Conservation (phyloP, 2,113 vertebrate species). For the Rattus rattus region DNA sequence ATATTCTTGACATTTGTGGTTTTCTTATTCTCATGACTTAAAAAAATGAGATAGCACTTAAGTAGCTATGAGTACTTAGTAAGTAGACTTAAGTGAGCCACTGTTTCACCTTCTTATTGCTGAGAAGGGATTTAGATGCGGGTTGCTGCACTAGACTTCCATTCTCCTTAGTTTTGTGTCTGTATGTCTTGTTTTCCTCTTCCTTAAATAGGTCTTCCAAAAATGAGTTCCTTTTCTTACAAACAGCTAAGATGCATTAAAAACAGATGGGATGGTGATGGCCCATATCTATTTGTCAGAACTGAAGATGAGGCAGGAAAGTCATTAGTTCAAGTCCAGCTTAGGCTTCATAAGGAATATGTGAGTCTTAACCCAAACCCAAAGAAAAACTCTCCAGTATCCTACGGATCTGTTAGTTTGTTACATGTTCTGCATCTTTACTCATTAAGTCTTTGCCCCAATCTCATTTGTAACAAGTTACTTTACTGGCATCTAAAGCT, state of each 20-base stretch:
- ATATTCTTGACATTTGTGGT: not conserved
- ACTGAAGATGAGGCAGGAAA: not conserved
- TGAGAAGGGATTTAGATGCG: not conserved
- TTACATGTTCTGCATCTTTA: not conserved
- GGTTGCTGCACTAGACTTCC: too few species aligned
- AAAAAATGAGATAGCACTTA: not conserved
- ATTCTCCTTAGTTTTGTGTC: not conserved
- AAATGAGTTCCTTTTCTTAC: not conserved
- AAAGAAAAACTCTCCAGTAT: not conserved
- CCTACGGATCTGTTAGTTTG: not conserved
- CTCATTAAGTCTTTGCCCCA: not conserved
- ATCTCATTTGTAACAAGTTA: not conserved
- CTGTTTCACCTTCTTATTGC: not conserved
- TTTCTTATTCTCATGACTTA: not conserved
- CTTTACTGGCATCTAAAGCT: not conserved
- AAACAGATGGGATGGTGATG: not conserved
- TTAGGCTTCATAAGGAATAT: not conserved
- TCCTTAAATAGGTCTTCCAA: not conserved
- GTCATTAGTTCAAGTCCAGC: not conserved
- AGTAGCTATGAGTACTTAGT: too few species aligned
- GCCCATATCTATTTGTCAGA: not conserved
- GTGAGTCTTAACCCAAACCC: not conserved
- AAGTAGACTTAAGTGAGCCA: not conserved
- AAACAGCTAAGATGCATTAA: not conserved
- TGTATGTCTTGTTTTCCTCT: not conserved